Conservation (phyloP, 1,140 invertebrate genomes). For the Hycleus phaleratus region DNA sequence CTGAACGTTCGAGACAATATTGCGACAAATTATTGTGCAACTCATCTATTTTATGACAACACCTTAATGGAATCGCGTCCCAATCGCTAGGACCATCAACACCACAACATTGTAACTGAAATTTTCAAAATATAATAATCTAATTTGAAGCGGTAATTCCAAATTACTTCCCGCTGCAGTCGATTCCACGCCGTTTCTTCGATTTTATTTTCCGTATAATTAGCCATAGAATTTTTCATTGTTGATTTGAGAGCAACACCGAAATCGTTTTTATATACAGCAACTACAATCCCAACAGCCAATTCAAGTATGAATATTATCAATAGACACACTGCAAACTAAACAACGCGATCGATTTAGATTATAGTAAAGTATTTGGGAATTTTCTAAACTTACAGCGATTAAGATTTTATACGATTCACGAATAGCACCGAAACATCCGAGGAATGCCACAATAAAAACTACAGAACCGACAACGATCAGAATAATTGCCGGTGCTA, state of each 20-base stretch:
- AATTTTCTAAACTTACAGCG: conserved; percentile 45
- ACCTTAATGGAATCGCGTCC: conserved; percentile 29
- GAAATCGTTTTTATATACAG: conserved; percentile 56
- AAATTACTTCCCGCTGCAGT: conserved; percentile 48
- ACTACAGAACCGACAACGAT: conserved; percentile 61
- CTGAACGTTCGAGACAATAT: conserved; percentile 7
- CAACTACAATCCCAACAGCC: conserved; percentile 64
- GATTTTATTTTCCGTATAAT: conserved; percentile 42
- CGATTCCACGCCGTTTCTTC: conserved; percentile 54
- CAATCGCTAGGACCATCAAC: conserved; percentile 45
- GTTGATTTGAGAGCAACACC: conserved; percentile 44
- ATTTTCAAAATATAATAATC: neutral
- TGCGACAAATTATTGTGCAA: conserved; percentile 36
- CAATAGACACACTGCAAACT: conserved; percentile 63
- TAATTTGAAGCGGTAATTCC: neutral
- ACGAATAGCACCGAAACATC: conserved; percentile 65
- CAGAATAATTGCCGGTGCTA: conserved; percentile 53
- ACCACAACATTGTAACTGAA: conserved; percentile 57
- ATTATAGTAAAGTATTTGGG: neutral
- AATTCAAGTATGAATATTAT: conserved; percentile 68
- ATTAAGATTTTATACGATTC: conserved; percentile 60
- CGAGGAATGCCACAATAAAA: conserved; percentile 64
- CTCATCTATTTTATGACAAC: conserved; percentile 25
- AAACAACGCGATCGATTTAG: conserved; percentile 16
- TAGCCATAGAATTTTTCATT: conserved; percentile 48